Base-by-base conservation (phyloP, 2,888 invertebrate genomes). In the Drosophila affinis region DNA sequence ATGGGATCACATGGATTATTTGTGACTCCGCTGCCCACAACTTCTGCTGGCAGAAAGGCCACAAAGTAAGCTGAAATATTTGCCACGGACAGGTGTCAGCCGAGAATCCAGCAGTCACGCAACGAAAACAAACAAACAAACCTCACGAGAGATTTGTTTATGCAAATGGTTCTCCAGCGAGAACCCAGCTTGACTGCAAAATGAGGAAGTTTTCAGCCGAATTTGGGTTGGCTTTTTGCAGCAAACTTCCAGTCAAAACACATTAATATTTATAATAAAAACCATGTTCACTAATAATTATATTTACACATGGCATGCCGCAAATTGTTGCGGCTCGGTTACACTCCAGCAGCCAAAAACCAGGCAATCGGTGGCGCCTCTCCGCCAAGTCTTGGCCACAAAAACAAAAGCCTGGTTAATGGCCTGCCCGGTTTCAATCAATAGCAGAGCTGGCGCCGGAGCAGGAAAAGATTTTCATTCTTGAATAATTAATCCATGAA, bases 11-110 rank as follows among this genome's bases (percentile, higher is more conserved):
- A 46, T 45, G 61, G 71, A 59, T 54, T 54, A 54, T 55, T 29
- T 47, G 12, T 46, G n/a, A 32, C 54, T 39, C 29, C 53, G 49
- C 68, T 55, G 72, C 75, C 70, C 72, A 75, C 70, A 69, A 68
- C 67, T 39, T 53, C 44, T 54, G 72, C 69, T 39, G 39, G n/a
- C 27, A n/a, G 49, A 62, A 55, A 62, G 47, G 72, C 70, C 72
- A 72, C 63, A 62, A 72, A 54, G 52, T 62, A 75, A 77, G 70
- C 70, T 67, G 60, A 71, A 68, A 71, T 72, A 81, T 81, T 79
- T 85, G 48, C 62, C 72, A 39, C 39, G 44, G 64, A 80, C 81
- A 81, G 81, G 87, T 81, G 81, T 81, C 81, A 86, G 67, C 62
- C 60, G 14, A 61, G 62, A 61, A 39, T 39, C 39, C 39, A 39